These are phyloP conservation scores for Muntiacus muntjak DNA, from an alignment of 2,113 vertebrate species.

Conservation along the genomic window DNA sequence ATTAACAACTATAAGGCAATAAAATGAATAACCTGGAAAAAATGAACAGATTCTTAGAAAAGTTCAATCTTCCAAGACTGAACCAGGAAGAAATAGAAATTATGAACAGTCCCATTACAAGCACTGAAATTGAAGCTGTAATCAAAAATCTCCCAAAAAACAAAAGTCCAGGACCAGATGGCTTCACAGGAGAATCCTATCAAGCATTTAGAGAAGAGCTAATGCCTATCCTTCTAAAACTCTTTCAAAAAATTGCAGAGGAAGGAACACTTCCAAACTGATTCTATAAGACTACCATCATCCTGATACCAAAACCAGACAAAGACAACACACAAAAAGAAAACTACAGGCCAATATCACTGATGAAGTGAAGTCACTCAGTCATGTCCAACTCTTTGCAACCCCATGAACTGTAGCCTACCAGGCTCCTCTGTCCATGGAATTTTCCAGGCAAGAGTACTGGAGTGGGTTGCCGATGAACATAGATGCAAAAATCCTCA, in stretches of 20 bases:
- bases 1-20: background rate
- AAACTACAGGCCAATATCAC: no score
- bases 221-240: background rate
- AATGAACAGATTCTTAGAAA: background rate
- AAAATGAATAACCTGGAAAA: background rate
- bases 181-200: background rate
- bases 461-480: no score
- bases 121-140: background rate
- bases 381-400: no score
- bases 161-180: no score
- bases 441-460: no score
- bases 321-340: no score
- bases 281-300: background rate
- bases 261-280: background rate
- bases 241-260: background rate
- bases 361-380: no score
- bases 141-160: no score
- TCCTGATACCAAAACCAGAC: background rate
- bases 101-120: background rate
- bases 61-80: background rate
- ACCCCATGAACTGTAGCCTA: no score
- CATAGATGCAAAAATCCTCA: no score
- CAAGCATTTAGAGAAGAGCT: background rate
- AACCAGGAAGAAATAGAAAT: background rate
- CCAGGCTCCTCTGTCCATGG: no score